Evolutionary conservation across 2,888 invertebrate species (phyloP).

Genomic region (Rotaria sp.): DNA sequence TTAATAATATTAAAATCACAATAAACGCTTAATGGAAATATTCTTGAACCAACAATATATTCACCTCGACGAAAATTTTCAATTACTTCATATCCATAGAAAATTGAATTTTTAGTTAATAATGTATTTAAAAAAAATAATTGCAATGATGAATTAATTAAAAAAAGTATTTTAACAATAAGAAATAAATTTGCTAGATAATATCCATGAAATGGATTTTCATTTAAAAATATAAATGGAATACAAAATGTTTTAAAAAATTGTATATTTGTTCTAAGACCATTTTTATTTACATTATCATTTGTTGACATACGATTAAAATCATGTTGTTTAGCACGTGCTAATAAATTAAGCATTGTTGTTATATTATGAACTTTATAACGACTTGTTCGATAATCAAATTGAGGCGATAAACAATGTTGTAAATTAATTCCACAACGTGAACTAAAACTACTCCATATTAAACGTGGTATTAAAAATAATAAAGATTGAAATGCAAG

Average conservation of each 20-base stretch:
- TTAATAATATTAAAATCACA: conserved; percentile 22
- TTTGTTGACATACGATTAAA: neutral
- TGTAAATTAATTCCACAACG: conserved; percentile 18
- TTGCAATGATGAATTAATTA: conserved; percentile 14
- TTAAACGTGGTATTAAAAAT: conserved; percentile 19
- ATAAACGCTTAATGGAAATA: conserved; percentile 29
- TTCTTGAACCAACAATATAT: conserved; percentile 5
- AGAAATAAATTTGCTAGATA: conserved; percentile 22
- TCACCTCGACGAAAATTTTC: neutral
- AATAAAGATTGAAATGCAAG: conserved; percentile 27
- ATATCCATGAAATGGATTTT: conserved; percentile 25
- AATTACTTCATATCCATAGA: neutral
- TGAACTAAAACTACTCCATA: conserved; percentile 25
- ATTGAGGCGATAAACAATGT: neutral
- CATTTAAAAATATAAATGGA: conserved; percentile 17
- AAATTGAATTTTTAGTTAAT: conserved; percentile 10
- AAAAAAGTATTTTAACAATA: conserved; percentile 18
- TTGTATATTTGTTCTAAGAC: neutral
- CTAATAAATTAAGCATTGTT: neutral
- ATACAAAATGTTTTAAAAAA: conserved; percentile 13
- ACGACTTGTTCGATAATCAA: conserved; percentile 26
- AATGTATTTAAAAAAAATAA: conserved; percentile 21
- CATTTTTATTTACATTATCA: neutral
- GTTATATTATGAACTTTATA: conserved; percentile 24
- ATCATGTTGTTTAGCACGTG: conserved; percentile 11